Evolutionary conservation across 1,140 invertebrate genomes (phyloP), one percentile per base, ranked within the genome.

Genomic region (Episyrphus balteatus): DNA sequence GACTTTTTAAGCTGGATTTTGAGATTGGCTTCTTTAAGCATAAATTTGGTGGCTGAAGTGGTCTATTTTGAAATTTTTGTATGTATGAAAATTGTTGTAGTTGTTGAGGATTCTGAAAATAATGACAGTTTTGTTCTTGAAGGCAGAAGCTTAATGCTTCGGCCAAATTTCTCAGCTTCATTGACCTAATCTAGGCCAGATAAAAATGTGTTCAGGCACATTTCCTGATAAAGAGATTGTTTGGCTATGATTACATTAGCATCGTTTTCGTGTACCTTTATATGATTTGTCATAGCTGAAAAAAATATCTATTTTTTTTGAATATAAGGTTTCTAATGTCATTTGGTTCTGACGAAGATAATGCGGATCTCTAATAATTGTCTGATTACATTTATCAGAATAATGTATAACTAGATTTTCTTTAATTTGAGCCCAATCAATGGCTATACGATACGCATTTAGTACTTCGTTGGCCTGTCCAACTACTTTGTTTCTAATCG

Each of bases 1-100:
- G 53, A 63, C 47, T 65, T 62, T 42, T 48, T 31, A 11, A 46
- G 37, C 15, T 58, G 45, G 18, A 57, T 13, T 43, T 55, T 53
- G 50, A 57, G 44, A 33, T 57, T 55, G 9, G 42, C 13, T 43
- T 51, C 30, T 32, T 43, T 17, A 9, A 75, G 46, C 48, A 52
- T 51, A 14, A 14, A 37, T 37, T 37, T 37, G 36, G 15, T 37
- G 13, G 36, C 10, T 37, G 36, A 14, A 37, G 13, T 37, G 36
- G 36, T 37, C 13, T 37, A 37, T 37, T 37, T 14, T 37, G 21
- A 26, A 26, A 26, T 26, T 26, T 26, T 26, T 26, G 21, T 5
- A 26, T 8, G 21, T 3, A 8, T 26, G 21, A 26, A 26, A 10
- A 37, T 37, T 5, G 36, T 37, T 37, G 15, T 37, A 14, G 13